Evolutionary conservation across 2,888 invertebrate species (phyloP).

Genomic region (Campopleginae sp.): DNA sequence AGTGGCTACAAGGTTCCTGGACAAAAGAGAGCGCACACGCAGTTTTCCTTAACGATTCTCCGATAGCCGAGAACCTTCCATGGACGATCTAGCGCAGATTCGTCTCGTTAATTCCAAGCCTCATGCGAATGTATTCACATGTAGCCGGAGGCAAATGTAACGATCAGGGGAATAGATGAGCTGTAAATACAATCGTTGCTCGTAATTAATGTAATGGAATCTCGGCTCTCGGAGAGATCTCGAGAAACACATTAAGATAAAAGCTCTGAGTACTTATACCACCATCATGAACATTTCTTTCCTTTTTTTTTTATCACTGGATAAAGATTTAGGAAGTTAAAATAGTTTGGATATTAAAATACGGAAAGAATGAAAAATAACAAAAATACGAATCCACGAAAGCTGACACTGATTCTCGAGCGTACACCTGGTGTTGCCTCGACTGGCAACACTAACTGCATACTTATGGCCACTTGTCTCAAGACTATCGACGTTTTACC

Average conservation of each 20-base stretch:
- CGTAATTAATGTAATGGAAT: slow-evolving; percentile 30
- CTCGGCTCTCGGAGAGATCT: slow-evolving; percentile 12
- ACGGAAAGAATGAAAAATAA: neutral
- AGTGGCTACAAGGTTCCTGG: slow-evolving; percentile 63
- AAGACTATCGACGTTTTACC: neutral
- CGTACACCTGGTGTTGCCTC: slow-evolving; percentile 3
- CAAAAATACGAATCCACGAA: neutral
- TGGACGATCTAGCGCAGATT: slow-evolving; percentile 52
- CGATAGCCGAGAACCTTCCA: slow-evolving; percentile 44
- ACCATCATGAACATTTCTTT: no score
- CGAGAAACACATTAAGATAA: neutral
- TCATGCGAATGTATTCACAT: slow-evolving; percentile 10
- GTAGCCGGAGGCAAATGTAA: slow-evolving; percentile 37
- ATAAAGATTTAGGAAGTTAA: neutral
- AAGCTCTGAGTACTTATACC: neutral
- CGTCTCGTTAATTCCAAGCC: slow-evolving; percentile 56
- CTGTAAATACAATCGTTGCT: slow-evolving; percentile 18
- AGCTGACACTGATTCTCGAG: neutral
- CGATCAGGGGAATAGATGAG: slow-evolving; percentile 13
- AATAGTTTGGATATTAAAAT: neutral
- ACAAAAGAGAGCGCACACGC: slow-evolving; percentile 45
- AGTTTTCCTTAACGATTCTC: slow-evolving; percentile 63
- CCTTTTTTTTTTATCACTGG: neutral
- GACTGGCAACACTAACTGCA: neutral
- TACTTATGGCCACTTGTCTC: neutral